These are phyloP conservation scores for Catharus ustulatus DNA, from an alignment of 2,797 vertebrate genomes.

Conservation along the genomic window DNA sequence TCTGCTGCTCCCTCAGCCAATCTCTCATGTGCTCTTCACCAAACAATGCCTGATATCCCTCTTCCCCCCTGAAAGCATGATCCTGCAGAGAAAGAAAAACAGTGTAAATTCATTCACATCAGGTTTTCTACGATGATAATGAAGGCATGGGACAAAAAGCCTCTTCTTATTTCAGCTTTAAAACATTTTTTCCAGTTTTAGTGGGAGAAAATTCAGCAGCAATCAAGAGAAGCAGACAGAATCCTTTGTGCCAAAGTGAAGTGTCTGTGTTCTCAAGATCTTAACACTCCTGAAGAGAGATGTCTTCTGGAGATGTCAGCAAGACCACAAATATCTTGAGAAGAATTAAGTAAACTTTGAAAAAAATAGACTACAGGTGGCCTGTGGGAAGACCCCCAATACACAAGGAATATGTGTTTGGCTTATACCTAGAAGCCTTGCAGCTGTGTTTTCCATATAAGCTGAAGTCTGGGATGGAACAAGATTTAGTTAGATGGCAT, in stretches of 20 bases:
- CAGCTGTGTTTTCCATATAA: slow-evolving; percentile 54
- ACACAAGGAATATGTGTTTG: slow-evolving; percentile 43
- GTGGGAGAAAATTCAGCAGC: slow-evolving; percentile 28
- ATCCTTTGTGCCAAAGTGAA: background rate
- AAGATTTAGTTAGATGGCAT: slow-evolving; percentile 5
- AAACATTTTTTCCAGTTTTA: slow-evolving; percentile 12
- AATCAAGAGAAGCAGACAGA: background rate
- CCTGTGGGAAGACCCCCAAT: slow-evolving; percentile 45
- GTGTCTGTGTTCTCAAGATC: slow-evolving; percentile 47
- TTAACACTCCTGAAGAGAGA: slow-evolving; percentile 5
- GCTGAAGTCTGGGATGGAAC: background rate
- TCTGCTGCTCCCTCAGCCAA: background rate
- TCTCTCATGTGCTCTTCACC: background rate
- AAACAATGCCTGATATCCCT: background rate
- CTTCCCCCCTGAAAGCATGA: background rate
- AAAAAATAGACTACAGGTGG: slow-evolving; percentile 51
- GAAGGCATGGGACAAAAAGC: background rate
- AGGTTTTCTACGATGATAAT: background rate
- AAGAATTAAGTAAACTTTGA: slow-evolving; percentile 54
- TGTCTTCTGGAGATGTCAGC: slow-evolving; percentile 48
- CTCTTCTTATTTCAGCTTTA: background rate
- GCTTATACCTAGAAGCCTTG: background rate
- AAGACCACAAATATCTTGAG: slow-evolving; percentile 58
- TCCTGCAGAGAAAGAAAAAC: background rate
- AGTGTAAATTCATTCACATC: background rate